Evolutionary conservation across 2,797 vertebrate genomes (phyloP).

Genomic region (Nyctalus aviator): DNA sequence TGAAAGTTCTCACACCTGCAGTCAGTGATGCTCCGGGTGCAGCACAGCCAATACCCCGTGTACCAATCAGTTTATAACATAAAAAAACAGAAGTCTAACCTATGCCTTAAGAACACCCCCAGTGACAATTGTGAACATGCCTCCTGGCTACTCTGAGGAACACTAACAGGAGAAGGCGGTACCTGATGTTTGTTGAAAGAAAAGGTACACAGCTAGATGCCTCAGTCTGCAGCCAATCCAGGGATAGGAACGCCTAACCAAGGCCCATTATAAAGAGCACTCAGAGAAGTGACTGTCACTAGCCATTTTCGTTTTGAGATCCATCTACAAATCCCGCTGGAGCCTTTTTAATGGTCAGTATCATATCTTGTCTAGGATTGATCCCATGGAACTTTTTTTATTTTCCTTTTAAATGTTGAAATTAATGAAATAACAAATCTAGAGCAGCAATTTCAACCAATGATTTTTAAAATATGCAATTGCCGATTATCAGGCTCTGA

Average conservation of each 20-base stretch:
- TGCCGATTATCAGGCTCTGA: background rate
- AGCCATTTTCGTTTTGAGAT: background rate
- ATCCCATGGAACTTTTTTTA: background rate
- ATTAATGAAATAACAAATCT: background rate
- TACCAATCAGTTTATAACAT: background rate
- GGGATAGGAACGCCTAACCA: background rate
- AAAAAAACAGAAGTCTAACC: background rate
- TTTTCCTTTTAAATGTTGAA: slow-evolving; percentile 5
- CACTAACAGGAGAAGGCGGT: background rate
- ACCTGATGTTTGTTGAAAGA: background rate
- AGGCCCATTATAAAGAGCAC: background rate
- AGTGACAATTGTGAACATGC: background rate
- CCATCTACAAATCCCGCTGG: background rate
- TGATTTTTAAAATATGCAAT: background rate
- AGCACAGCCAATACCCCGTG: background rate
- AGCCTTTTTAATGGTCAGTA: background rate
- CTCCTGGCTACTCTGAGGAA: background rate
- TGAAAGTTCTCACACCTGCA: background rate
- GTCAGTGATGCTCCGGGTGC: background rate
- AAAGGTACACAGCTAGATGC: background rate
- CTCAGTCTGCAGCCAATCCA: background rate
- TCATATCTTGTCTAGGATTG: background rate
- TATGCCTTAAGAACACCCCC: background rate
- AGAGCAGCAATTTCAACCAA: background rate
- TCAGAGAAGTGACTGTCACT: background rate